Conservation (phyloP, 1,140 invertebrate genomes). For the Papilio machaon region DNA sequence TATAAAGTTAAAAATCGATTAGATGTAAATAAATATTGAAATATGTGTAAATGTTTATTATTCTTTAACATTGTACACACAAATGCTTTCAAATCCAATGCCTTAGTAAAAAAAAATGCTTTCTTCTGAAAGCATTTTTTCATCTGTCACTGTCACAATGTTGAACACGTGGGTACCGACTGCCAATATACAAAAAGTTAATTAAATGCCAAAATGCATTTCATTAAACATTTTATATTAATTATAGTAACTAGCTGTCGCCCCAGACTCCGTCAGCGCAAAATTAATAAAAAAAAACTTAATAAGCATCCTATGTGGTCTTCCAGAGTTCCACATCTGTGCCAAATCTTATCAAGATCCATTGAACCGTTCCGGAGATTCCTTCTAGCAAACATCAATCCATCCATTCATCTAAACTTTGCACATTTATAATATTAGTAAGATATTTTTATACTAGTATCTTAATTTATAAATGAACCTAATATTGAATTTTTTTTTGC, state of each 20-base stretch:
- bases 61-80: conserved; percentile 1
- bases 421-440: too few relatives aligned
- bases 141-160: neutral
- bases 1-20: neutral
- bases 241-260: too few relatives aligned
- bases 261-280: too few relatives aligned
- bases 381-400: too few relatives aligned
- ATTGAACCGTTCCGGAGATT: too few relatives aligned
- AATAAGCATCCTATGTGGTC: too few relatives aligned
- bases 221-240: neutral
- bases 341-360: too few relatives aligned
- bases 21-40: neutral
- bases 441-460: neutral
- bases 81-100: conserved; percentile 19
- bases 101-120: too few relatives aligned
- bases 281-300: too few relatives aligned
- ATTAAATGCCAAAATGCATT: neutral
- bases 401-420: too few relatives aligned
- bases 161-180: neutral
- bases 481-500: neutral
- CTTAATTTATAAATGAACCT: neutral
- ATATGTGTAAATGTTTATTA: neutral
- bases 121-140: too few relatives aligned
- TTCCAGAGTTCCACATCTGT: too few relatives aligned
- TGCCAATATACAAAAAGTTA: conserved; percentile 8